Conservation (phyloP, 2,888 invertebrate species). For the Drosophila koepferae region DNA sequence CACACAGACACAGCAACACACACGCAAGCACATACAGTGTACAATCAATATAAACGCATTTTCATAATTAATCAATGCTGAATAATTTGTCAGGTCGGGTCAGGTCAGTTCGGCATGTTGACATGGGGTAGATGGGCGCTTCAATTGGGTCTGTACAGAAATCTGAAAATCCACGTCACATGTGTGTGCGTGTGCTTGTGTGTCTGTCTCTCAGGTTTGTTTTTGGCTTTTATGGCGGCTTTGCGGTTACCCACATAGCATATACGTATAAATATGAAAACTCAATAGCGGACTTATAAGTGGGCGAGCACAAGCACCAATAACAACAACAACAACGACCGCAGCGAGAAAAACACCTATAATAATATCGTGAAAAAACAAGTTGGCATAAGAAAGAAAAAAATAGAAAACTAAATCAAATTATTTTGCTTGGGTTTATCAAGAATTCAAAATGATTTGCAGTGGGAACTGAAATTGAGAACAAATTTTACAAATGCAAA, state of each 20-base stretch:
- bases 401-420: background rate
- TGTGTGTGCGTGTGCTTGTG: conserved; percentile 7
- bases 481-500: background rate
- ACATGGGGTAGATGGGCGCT: conserved; percentile 22
- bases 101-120: conserved; percentile 45
- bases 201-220: conserved; percentile 66
- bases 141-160: conserved; percentile 7
- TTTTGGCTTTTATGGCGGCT: conserved; percentile 75
- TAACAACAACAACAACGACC: conserved; percentile 24
- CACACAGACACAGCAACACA: background rate
- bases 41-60: conserved; percentile 81
- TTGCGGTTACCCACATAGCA: conserved; percentile 72
- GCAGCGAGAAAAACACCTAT: conserved; percentile 12
- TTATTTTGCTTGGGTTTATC: background rate
- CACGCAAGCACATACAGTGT: conserved; percentile 1
- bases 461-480: background rate
- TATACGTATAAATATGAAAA: conserved; percentile 59
- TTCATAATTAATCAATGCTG: conserved; percentile 82
- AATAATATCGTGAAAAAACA: conserved; percentile 2
- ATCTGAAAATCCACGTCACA: conserved; percentile 8
- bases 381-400: conserved; percentile 18
- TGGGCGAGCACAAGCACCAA: conserved; percentile 28
- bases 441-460: background rate
- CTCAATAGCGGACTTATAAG: conserved; percentile 37
- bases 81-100: conserved; percentile 70